A percentile compares a stretch with the other conserved stretches of the same genome.
phyloP scores from a whole-genome alignment of 2,888 invertebrate genomes.

The Kryphioiulus occultus region DNA sequence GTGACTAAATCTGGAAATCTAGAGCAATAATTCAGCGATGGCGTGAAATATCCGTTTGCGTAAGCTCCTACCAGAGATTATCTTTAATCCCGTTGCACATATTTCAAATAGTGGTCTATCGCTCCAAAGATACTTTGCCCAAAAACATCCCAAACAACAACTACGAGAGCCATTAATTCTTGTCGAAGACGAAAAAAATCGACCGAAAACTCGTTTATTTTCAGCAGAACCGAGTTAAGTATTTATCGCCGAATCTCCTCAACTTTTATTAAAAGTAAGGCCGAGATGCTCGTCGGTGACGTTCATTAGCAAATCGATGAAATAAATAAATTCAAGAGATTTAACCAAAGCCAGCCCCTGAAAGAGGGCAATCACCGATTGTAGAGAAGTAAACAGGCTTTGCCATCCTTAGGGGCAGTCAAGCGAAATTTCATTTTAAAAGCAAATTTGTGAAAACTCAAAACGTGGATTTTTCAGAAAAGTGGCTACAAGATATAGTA shows the following conservation, averaged over 20 bases:
- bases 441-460: no score
- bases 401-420: not conserved
- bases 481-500: no score
- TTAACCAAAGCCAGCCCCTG: not conserved
- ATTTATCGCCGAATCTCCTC: slow-evolving; percentile 1
- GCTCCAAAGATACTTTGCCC: not conserved
- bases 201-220: slow-evolving; percentile 17
- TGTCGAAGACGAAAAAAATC: not conserved
- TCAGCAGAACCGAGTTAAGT: not conserved
- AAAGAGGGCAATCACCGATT: not conserved
- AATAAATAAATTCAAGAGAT: not conserved
- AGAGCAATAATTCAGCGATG: not conserved
- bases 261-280: slow-evolving; percentile 20
- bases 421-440: no score
- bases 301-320: not conserved
- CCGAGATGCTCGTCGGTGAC: not conserved
- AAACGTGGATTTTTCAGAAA: no score
- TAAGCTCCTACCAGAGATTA: slow-evolving; percentile 8
- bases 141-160: slow-evolving; percentile 19
- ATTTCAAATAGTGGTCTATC: not conserved
- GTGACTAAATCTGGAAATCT: not conserved
- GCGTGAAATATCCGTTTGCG: not conserved
- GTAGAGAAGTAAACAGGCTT: not conserved
- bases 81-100: slow-evolving; percentile 17
- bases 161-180: not conserved